Percentiles rank a stretch among this genome's conserved stretches.
These are phyloP conservation scores for Amblyraja radiata DNA, from an alignment of 2,797 vertebrate species.

Conservation along the genomic window DNA sequence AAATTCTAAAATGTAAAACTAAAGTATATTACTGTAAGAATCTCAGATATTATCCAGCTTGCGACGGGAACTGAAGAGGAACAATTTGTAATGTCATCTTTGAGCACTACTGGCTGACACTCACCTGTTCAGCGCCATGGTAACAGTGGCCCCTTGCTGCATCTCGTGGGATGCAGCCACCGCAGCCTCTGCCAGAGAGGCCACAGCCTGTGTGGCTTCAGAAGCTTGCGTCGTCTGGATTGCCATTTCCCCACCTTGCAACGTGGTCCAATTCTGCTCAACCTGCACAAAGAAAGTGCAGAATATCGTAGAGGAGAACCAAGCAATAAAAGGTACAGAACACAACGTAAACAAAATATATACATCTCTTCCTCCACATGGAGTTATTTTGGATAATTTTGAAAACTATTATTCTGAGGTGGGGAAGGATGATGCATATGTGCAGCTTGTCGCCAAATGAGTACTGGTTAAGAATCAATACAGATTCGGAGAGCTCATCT, in stretches of 20 bases:
- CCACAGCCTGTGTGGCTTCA: constrained; percentile 92
- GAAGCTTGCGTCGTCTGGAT: constrained; percentile 95
- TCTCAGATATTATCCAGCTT: neutral
- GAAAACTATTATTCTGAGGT: neutral
- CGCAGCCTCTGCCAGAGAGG: constrained; percentile 86
- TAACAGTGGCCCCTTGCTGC: constrained; percentile 86
- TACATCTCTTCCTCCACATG: neutral
- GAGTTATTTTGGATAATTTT: neutral
- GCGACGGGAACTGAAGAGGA: neutral
- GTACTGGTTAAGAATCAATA: neutral
- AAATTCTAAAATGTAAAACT: neutral
- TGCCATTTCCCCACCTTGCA: constrained; percentile 93
- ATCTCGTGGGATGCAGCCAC: constrained; percentile 93
- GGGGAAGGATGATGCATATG: too few species aligned
- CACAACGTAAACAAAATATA: neutral
- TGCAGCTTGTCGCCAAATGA: neutral
- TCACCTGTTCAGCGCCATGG: constrained; percentile 97
- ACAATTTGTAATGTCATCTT: neutral
- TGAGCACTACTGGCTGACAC: neutral
- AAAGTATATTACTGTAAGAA: neutral
- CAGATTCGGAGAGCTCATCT: neutral
- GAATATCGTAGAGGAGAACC: neutral
- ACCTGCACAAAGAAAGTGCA: constrained; percentile 56
- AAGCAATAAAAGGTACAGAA: neutral
- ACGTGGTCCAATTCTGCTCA: constrained; percentile 91